Base-by-base conservation (phyloP, 1,140 invertebrate species). In the Drosophila auraria region DNA sequence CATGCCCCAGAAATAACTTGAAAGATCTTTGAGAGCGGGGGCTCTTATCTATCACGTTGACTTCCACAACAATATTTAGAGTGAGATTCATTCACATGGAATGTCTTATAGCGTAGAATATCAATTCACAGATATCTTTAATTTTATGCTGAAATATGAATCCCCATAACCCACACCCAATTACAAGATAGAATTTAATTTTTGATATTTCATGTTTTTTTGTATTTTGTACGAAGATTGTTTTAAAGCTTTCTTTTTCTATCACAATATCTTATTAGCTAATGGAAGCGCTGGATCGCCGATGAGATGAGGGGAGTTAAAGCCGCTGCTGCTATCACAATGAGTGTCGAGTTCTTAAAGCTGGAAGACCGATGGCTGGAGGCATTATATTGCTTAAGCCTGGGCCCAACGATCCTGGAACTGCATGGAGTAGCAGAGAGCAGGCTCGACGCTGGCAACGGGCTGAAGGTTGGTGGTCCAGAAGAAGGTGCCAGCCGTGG, bases 401-500 rank as follows among this genome's bases (percentile, higher is more conserved):
- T 94, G 94, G 2, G 93, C 94, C 94, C 94, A 94, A 87, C 94
- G 91, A 91, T 94, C 94, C 78, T 92, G 93, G 51, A 81, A 93
- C 86, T 94, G 86, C 78, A 93, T 80, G 70, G 93, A 93, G 57
- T 93, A 94, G 79, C 92, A 90, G 54, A 82, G 87, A 58, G 90
- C 83, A 5, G 92, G 93, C 81, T 93, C 82, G 27, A 83, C 78
- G 65, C 87, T 91, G 73, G 79, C 80, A 20, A 93, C 82, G 14
- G 92, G 92, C 79, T 92, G 87, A 23, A 92, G 70, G 65, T 94
- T 93, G 44, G 94, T 94, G 15, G 94, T 94, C 94, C 94, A 94
- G 89, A 94, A 94, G 91, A 94, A 94, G 33, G 94, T 94, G 30
- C 94, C 94, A n/a, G 93, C 94, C 69, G 94, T 93, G 27, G 94